Percentiles rank a stretch among this genome's conserved stretches.
Conservation (phyloP, 2,797 vertebrate genomes). For the Paramormyrops hopkinsi region DNA sequence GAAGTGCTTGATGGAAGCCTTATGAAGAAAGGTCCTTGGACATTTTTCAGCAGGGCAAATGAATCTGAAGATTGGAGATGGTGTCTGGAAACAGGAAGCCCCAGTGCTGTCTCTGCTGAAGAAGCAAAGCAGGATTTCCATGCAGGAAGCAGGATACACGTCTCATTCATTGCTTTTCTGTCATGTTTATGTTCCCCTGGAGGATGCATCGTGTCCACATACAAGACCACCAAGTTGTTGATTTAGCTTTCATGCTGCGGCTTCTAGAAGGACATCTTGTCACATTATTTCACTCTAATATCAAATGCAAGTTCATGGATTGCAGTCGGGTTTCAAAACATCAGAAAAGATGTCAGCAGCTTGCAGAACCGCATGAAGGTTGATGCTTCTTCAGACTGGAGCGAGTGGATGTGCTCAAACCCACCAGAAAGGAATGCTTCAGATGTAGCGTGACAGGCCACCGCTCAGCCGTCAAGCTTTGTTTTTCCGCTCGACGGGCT, state of each 20-base stretch:
- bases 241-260: not conserved
- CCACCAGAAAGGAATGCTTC: not conserved
- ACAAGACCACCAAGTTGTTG: not conserved
- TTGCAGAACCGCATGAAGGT: not conserved
- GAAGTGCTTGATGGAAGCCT: not conserved
- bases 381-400: not conserved
- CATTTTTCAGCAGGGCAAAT: not conserved
- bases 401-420: not conserved
- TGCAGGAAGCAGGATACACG: slow-evolving; percentile 29
- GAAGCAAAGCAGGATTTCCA: slow-evolving; percentile 23
- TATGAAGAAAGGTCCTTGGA: not conserved
- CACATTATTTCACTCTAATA: not conserved
- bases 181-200: slow-evolving; percentile 20
- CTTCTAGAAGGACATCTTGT: not conserved
- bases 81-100: slow-evolving; percentile 36
- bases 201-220: slow-evolving; percentile 7
- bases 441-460: not conserved
- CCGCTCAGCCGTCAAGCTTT: slow-evolving; percentile 17
- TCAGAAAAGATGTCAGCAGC: not conserved
- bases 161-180: slow-evolving; percentile 42
- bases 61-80: not conserved
- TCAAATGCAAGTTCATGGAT: not conserved
- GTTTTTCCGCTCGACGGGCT: slow-evolving; percentile 39
- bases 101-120: slow-evolving; percentile 23
- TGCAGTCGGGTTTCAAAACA: not conserved